phyloP scores from a whole-genome alignment of 2,888 invertebrate genomes.

The Acholoe squamosa region DNA sequence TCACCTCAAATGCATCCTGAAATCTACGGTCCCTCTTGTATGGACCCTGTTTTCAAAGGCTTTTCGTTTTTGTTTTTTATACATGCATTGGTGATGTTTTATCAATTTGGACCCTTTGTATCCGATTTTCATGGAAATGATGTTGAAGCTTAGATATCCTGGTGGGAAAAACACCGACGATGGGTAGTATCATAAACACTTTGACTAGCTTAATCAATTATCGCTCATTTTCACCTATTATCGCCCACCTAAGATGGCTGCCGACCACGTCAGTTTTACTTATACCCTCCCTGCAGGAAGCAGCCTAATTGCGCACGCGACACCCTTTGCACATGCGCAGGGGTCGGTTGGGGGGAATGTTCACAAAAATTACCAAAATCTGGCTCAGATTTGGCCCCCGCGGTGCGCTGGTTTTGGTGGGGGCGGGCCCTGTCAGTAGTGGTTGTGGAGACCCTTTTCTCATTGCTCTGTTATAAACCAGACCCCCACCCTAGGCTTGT shows the following conservation, averaged over 20 bases:
- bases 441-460: not conserved
- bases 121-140: no score
- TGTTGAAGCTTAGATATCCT: no score
- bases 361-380: slow-evolving; percentile 20
- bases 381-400: not conserved
- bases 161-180: no score
- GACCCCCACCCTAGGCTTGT: not conserved
- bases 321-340: not conserved
- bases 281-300: not conserved
- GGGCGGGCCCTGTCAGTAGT: not conserved
- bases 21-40: no score
- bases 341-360: not conserved
- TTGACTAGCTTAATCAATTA: no score
- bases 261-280: not conserved
- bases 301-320: not conserved
- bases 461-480: not conserved
- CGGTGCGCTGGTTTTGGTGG: not conserved
- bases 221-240: slow-evolving; percentile 1
- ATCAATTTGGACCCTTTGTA: no score
- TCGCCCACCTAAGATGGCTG: slow-evolving; percentile 21
- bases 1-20: no score
- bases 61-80: no score
- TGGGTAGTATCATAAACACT: no score
- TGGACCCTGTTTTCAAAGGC: no score
- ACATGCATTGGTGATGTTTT: no score